Evolutionary conservation across 2,797 vertebrate genomes (phyloP).

Genomic region (Mionectes olivaceus): DNA sequence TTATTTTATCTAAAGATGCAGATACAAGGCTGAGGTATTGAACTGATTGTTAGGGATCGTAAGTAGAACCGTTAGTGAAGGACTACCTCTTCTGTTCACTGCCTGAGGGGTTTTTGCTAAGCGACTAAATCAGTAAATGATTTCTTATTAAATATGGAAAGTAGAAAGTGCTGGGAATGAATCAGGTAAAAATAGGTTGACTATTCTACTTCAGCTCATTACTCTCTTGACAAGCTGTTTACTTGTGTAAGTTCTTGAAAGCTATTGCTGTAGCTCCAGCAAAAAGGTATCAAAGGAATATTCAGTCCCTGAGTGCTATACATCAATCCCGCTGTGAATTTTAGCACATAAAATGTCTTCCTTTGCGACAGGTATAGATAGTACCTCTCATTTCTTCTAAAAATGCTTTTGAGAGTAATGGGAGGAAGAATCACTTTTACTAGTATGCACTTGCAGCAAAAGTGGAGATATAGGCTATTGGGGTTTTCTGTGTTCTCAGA

Average conservation of each 20-base stretch:
- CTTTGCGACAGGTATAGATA: background rate
- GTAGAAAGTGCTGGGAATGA: background rate
- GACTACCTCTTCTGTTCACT: background rate
- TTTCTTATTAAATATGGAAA: constrained; percentile 4
- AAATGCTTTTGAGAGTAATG: background rate
- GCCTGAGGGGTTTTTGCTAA: background rate
- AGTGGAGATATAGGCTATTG: background rate
- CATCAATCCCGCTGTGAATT: background rate
- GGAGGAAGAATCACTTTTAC: background rate
- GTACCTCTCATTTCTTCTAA: background rate
- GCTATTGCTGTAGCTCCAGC: background rate
- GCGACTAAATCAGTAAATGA: background rate
- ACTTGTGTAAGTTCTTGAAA: background rate
- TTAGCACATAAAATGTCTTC: background rate
- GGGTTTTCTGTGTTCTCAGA: background rate
- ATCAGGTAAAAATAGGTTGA: background rate
- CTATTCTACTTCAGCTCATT: background rate
- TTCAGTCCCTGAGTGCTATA: background rate
- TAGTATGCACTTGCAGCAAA: background rate
- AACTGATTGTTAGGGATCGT: background rate
- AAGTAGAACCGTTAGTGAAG: background rate
- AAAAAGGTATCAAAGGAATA: background rate
- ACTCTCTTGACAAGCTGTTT: background rate
- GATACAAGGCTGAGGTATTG: background rate
- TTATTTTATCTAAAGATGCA: background rate